Evolutionary conservation across 2,888 invertebrate genomes (phyloP).

Genomic region (Panzeria rudis): DNA sequence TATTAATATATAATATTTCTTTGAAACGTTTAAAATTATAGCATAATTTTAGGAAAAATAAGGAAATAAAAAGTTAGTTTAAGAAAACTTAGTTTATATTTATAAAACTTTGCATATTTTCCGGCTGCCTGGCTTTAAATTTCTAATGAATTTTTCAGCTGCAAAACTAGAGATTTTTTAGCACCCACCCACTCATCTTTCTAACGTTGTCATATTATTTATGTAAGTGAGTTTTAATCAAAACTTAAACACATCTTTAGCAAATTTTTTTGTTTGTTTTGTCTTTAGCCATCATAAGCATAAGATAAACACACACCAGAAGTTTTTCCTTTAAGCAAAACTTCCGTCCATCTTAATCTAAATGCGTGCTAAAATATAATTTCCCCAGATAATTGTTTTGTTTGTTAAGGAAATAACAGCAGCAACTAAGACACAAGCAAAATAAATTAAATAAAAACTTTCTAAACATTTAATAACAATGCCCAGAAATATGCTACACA

Average conservation of each 20-base stretch:
- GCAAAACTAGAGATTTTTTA: not conserved
- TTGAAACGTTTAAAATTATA: constrained; percentile 10
- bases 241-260: constrained; percentile 37
- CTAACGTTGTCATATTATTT: not conserved
- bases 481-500: constrained; percentile 35
- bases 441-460: constrained; percentile 62
- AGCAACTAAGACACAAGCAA: constrained; percentile 34
- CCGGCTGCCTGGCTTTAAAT: not conserved
- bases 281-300: constrained; percentile 10
- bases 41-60: constrained; percentile 16
- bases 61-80: not conserved
- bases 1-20: not conserved
- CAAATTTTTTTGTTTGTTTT: constrained; percentile 25
- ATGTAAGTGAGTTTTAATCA: constrained; percentile 4
- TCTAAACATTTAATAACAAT: constrained; percentile 47
- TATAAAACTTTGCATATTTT: not conserved
- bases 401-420: constrained; percentile 38
- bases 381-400: constrained; percentile 80
- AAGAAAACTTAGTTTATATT: not conserved
- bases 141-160: not conserved
- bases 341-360: constrained; percentile 64
- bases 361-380: constrained; percentile 80
- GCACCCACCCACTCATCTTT: not conserved
- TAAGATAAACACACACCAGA: constrained; percentile 19
- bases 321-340: constrained; percentile 14